These are phyloP conservation scores for Caenorhabditis sulstoni DNA, from an alignment of 2,888 invertebrate genomes.

Conservation along the genomic window DNA sequence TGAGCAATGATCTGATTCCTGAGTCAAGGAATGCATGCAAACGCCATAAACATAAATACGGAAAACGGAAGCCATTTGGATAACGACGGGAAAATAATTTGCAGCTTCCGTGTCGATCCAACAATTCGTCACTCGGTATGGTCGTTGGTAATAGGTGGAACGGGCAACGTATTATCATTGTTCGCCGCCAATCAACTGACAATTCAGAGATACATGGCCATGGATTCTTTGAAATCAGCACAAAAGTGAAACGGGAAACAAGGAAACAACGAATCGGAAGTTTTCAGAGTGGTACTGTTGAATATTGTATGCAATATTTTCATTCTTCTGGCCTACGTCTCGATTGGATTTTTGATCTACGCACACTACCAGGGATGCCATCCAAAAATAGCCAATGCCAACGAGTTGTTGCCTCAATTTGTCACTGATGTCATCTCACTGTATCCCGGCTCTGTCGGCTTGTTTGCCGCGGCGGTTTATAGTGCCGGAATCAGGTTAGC, in stretches of 20 bases:
- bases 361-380: slow-evolving; percentile 73
- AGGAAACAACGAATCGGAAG: slow-evolving; percentile 11
- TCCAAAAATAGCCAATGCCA: slow-evolving; percentile 62
- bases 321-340: slow-evolving; percentile 69
- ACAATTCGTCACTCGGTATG: slow-evolving; percentile 75
- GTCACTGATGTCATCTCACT: slow-evolving; percentile 69
- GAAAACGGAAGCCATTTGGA: background rate
- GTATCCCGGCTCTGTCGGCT: slow-evolving; percentile 71
- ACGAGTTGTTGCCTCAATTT: slow-evolving; percentile 72
- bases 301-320: slow-evolving; percentile 75
- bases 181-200: slow-evolving; percentile 79
- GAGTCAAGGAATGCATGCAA: background rate
- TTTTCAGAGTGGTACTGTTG: slow-evolving; percentile 73
- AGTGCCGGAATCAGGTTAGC: slow-evolving; percentile 72
- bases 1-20: slow-evolving; percentile 21
- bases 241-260: slow-evolving; percentile 66
- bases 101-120: slow-evolving; percentile 78
- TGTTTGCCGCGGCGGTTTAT: slow-evolving; percentile 74
- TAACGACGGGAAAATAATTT: slow-evolving; percentile 34
- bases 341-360: slow-evolving; percentile 75
- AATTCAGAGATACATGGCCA: slow-evolving; percentile 76
- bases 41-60: background rate
- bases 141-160: slow-evolving; percentile 76
- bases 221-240: slow-evolving; percentile 65
- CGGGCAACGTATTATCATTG: slow-evolving; percentile 73